Evolutionary conservation across 2,113 vertebrate genomes (phyloP).

Genomic region (Gila orcuttii): DNA sequence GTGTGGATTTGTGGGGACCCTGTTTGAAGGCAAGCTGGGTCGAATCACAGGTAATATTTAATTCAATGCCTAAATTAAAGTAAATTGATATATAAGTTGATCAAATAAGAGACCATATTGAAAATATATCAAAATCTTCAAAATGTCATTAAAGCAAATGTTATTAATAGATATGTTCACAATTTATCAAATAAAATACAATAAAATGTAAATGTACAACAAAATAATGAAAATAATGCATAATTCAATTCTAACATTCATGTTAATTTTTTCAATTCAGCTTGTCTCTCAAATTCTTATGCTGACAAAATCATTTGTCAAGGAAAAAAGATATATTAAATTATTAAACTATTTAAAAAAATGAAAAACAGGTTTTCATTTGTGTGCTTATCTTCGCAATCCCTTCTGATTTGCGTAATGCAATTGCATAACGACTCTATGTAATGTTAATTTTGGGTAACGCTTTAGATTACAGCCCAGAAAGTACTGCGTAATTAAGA

Average conservation of each 20-base stretch:
- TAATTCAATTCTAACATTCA: too few relatives aligned
- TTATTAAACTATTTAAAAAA: too few relatives aligned
- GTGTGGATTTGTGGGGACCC: slow-evolving; percentile 86
- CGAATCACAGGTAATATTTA: slow-evolving; percentile 86
- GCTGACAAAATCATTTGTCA: too few relatives aligned
- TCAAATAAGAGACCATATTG: neutral
- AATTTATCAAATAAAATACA: neutral
- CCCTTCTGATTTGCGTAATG: too few relatives aligned
- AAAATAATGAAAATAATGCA: neutral
- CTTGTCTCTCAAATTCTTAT: too few relatives aligned
- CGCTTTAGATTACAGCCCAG: too few relatives aligned
- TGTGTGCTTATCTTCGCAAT: too few relatives aligned
- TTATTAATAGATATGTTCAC: neutral
- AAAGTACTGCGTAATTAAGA: too few relatives aligned
- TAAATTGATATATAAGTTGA: neutral
- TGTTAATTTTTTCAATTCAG: too few relatives aligned
- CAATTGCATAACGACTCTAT: neutral
- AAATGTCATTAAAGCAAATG: neutral
- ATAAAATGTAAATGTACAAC: too few relatives aligned
- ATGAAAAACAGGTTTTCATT: too few relatives aligned
- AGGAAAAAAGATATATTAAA: too few relatives aligned
- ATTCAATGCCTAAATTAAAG: neutral
- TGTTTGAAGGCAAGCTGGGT: slow-evolving; percentile 87
- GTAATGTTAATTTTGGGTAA: neutral
- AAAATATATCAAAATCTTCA: neutral